Evolutionary conservation across 2,797 vertebrate genomes (phyloP).

Genomic region (Pangasius djambal): DNA sequence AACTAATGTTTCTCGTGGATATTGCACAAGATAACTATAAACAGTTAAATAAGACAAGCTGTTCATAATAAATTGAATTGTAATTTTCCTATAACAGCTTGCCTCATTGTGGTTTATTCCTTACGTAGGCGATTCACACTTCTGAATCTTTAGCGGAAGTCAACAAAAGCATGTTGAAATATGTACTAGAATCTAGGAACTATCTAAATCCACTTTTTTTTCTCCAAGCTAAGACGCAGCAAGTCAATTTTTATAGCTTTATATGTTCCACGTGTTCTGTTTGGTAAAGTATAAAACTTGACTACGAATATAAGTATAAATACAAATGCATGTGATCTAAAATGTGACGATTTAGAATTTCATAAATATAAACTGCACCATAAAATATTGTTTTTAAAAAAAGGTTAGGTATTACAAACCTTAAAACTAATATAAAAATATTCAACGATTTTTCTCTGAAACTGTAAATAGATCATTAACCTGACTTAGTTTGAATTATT

Average conservation of each 20-base stretch:
- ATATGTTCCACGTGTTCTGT: background rate
- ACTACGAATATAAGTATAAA: background rate
- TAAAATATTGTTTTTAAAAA: slow-evolving; percentile 12
- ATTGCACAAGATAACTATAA: background rate
- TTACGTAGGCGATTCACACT: background rate
- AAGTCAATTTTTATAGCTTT: background rate
- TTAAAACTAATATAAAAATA: slow-evolving; percentile 64
- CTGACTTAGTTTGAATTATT: slow-evolving; percentile 11
- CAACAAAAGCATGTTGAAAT: background rate
- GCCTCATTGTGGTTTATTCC: background rate
- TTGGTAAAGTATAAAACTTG: background rate
- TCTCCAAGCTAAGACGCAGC: background rate
- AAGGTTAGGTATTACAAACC: slow-evolving; percentile 54
- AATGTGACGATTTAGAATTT: background rate
- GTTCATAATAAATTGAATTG: background rate
- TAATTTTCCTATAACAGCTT: background rate
- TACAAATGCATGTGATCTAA: slow-evolving; percentile 1
- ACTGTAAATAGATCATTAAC: slow-evolving; percentile 1
- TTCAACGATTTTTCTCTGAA: slow-evolving; percentile 36
- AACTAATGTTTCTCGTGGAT: background rate
- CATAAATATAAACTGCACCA: slow-evolving; percentile 20
- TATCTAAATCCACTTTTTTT: background rate
- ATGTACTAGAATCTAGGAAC: background rate
- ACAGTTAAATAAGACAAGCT: too few relatives aligned
- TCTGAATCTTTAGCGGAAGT: background rate